Conservation (phyloP, 2,113 vertebrate species). For the Sapayoa aenigma region DNA sequence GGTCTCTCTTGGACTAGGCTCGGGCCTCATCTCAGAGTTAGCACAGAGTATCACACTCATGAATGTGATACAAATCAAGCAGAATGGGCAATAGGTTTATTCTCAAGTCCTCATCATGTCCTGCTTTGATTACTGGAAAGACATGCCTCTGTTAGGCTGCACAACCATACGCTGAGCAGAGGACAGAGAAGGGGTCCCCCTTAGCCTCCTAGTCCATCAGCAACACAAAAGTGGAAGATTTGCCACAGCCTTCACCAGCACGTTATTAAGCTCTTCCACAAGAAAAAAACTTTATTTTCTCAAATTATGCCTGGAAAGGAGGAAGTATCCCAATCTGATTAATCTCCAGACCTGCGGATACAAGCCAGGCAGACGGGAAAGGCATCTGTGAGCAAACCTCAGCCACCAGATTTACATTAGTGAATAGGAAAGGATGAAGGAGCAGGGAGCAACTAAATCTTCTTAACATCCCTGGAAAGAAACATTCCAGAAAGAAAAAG, state of each 20-base stretch:
- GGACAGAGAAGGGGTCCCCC: background rate
- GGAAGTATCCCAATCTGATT: background rate
- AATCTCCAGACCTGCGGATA: background rate
- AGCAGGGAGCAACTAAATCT: background rate
- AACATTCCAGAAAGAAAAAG: background rate
- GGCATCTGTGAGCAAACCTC: fast-evolving
- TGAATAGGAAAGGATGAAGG: background rate
- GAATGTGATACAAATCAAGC: background rate
- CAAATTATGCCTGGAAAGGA: background rate
- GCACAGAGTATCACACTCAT: background rate
- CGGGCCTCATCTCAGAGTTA: background rate
- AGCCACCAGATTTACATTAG: background rate
- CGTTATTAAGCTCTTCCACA: background rate
- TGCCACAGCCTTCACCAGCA: background rate
- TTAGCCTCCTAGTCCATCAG: background rate
- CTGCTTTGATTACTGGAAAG: background rate
- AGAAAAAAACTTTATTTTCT: background rate
- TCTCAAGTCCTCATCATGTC: background rate
- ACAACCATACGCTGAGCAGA: background rate
- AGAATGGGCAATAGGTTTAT: background rate
- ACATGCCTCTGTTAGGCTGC: background rate
- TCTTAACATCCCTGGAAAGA: background rate
- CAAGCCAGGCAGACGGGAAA: background rate
- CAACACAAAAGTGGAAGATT: background rate
- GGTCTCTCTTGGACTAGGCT: background rate